Evolutionary conservation across 2,113 vertebrate genomes (phyloP).

Genomic region (Athene noctua): DNA sequence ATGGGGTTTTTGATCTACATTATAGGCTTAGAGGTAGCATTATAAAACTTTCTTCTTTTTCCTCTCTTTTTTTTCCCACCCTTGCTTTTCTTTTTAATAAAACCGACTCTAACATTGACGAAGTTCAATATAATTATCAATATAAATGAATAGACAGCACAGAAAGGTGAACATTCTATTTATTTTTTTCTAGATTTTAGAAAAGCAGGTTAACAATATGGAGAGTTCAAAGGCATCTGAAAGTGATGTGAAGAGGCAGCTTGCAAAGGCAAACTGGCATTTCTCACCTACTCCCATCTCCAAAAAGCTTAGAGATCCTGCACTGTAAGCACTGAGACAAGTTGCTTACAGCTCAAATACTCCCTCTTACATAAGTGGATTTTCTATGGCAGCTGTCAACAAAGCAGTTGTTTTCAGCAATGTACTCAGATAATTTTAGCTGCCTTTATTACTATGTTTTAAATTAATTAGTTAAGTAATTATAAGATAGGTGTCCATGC

Average conservation of each 20-base stretch:
- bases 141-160: neutral
- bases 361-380: neutral
- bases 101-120: neutral
- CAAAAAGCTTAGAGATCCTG: neutral
- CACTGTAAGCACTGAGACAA: neutral
- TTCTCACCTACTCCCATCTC: neutral
- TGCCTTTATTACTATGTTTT: neutral
- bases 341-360: neutral
- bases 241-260: neutral
- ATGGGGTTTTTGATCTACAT: neutral
- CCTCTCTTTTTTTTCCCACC: neutral
- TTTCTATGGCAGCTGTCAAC: neutral
- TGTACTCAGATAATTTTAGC: neutral
- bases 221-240: neutral
- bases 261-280: neutral
- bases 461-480: neutral
- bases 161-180: neutral
- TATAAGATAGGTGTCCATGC: neutral
- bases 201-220: neutral
- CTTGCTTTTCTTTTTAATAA: neutral
- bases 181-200: neutral
- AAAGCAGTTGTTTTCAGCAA: neutral
- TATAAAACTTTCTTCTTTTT: neutral
- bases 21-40: neutral
- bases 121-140: neutral